Evolutionary conservation across 2,797 vertebrate genomes (phyloP), one percentile per base, ranked within the genome.

Genomic region (Phyllotis vaccarum): DNA sequence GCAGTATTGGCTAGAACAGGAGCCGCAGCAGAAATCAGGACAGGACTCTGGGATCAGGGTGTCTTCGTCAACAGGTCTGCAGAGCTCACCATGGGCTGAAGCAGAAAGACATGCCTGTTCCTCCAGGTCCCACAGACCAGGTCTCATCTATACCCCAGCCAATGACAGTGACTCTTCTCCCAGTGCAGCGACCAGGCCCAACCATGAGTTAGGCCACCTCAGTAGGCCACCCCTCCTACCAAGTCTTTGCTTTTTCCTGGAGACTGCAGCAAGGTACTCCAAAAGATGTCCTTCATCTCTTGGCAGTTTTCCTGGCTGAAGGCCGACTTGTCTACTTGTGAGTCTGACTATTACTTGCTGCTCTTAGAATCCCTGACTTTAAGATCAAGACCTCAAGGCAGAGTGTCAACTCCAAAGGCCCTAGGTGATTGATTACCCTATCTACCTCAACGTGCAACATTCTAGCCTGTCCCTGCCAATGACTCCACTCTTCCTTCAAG

Each of bases 1-100:
- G 88, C 97, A 97, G 40, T 96, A 97, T 43, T 95, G 97, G 87
- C 34, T 3, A 0, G 78, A 17, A 75, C 97, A 96, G 91, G 85
- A 94, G 13, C 97, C 97, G 21, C 97, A 97, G 91, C 97, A 98
- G 94, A 97, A 97, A 66, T 92, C 85, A 40, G 96, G 95, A 58
- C 97, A 97, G 91, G 27, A 70, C 43, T 60, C 22, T 2, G 40
- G 82, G 37, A 68, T 70, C 2, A 52, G 52, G 54, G 16, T 83
- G 72, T 3, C 97, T 40, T 90, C 96, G 22, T 8, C 9, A 19
- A 58, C n/a, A 68, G 34, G 10, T 64, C 40, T 11, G 43, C 97
- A 98, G 8, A 86, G 2, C 34, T 97, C 96, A 7, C 89, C 6
- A 1, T 10, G 66, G 52, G 91, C 97, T 98, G 27, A 19, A 92